These are phyloP conservation scores for Gadus chalcogrammus DNA, from an alignment of 2,113 vertebrate genomes.

Conservation along the genomic window DNA sequence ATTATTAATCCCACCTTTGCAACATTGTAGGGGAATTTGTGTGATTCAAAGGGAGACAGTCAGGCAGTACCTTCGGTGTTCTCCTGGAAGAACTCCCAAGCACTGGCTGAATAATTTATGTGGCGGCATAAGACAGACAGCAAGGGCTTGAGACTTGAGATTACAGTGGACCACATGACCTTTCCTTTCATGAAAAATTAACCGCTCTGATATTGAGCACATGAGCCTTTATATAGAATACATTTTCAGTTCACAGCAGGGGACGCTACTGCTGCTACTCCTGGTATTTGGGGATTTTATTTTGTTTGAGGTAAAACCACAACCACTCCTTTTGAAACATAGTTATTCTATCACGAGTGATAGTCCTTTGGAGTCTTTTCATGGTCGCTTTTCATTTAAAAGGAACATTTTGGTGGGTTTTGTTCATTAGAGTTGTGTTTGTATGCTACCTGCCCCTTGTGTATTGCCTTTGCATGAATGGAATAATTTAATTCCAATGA, in stretches of 20 bases:
- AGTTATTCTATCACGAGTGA: too few relatives aligned
- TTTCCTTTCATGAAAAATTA: conserved; percentile 73
- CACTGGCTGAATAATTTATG: conserved; percentile 72
- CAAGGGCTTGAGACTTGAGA: conserved; percentile 61
- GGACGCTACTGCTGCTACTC: too few relatives aligned
- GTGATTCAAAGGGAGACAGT: conserved; percentile 57
- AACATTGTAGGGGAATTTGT: conserved; percentile 53
- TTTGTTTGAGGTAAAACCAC: too few relatives aligned
- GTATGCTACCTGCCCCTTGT: background rate
- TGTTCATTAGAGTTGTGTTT: too few relatives aligned
- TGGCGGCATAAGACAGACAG: conserved; percentile 55
- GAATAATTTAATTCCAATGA: conserved; percentile 32
- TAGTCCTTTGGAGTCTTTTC: too few relatives aligned
- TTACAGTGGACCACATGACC: conserved; percentile 69
- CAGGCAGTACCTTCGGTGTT: conserved; percentile 41
- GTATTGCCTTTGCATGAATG: conserved; percentile 22
- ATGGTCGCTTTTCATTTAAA: too few relatives aligned
- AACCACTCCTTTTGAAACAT: too few relatives aligned
- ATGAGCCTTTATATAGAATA: conserved; percentile 65
- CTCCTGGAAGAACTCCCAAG: conserved; percentile 50
- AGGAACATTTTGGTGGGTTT: too few relatives aligned
- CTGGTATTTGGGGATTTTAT: too few relatives aligned
- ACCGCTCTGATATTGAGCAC: conserved; percentile 66
- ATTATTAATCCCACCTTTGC: conserved; percentile 63
- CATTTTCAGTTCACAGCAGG: conserved; percentile 19